Evolutionary conservation across 2,113 vertebrate species (phyloP), one percentile per base, ranked within the genome.

Genomic region (Macquaria ambigua): DNA sequence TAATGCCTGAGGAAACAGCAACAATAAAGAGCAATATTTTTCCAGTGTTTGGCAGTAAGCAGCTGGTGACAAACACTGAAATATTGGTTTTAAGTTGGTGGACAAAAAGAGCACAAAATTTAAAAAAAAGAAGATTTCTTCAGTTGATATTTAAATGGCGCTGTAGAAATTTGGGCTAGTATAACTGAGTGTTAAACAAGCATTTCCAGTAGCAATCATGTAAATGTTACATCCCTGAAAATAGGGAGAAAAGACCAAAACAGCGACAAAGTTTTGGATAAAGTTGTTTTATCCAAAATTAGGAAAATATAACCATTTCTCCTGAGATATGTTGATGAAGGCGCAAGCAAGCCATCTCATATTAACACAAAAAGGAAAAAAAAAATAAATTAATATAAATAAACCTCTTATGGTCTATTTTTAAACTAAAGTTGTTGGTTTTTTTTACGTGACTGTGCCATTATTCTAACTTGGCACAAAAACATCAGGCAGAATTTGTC

Each of bases 391-490:
- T 0, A 53, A 43, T 58, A 28, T 50, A 52, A 59, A 71, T 79
- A 74, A 80, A 74, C 14, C 63, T 39, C 43, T 48, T 8, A 25
- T 20, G 9, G 25, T 55, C 50, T 79, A 67, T 63, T 81, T 83
- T 76, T 59, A 53, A 50, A 71, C 48, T 62, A 15, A 71, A 18
- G 46, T 48, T 16, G 46, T 48, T n/a, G n/a, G 46, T 48, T 48
- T 12, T 75, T 87, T 46, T 41, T 75, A 73, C 41, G 52, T 37
- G 37, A 55, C 59, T 56, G 81, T 77, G 74, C 63, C 37, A 31
- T 82, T 87, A 28, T 83, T 87, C 53, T 77, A 61, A 72, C 50
- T 81, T 88, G 81, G 83, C 70, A 28, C 18, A 34, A 23, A 81
- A 74, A 56, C 61, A 70, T 78, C 20, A 64, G 6, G 0, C 43